Evolutionary conservation across 2,797 vertebrate genomes (phyloP).

Genomic region (Dendrocincla tyrannina): DNA sequence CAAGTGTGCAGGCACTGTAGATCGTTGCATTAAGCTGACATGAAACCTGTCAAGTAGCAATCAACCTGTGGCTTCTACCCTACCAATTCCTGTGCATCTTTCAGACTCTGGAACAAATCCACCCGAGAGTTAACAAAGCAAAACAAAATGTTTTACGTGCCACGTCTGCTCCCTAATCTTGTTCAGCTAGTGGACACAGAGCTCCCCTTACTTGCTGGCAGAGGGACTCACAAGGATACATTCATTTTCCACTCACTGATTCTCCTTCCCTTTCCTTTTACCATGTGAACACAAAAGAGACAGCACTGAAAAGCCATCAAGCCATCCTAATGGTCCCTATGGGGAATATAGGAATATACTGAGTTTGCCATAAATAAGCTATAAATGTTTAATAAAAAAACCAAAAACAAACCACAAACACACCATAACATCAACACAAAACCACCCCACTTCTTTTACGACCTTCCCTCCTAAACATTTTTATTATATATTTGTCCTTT

Average conservation of each 20-base stretch:
- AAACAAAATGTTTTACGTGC: background rate
- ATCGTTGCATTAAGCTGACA: background rate
- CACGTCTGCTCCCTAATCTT: background rate
- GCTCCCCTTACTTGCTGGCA: background rate
- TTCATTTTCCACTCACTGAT: background rate
- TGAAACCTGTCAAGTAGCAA: background rate
- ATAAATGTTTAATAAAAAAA: background rate
- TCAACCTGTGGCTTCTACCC: background rate
- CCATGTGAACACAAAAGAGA: background rate
- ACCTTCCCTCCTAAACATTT: background rate
- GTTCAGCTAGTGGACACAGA: background rate
- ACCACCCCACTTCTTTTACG: background rate
- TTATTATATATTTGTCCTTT: background rate
- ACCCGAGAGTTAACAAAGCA: background rate
- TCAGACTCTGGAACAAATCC: background rate
- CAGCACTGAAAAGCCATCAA: background rate
- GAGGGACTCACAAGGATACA: background rate
- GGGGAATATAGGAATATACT: background rate
- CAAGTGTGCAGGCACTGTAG: background rate
- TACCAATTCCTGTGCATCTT: background rate
- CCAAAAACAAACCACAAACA: rapidly evolving
- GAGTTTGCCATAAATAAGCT: background rate
- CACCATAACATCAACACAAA: background rate
- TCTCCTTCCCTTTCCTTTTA: background rate
- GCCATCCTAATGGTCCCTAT: background rate